phyloP scores from a whole-genome alignment of 2,888 invertebrate genomes.

The Isoperla grammatica region DNA sequence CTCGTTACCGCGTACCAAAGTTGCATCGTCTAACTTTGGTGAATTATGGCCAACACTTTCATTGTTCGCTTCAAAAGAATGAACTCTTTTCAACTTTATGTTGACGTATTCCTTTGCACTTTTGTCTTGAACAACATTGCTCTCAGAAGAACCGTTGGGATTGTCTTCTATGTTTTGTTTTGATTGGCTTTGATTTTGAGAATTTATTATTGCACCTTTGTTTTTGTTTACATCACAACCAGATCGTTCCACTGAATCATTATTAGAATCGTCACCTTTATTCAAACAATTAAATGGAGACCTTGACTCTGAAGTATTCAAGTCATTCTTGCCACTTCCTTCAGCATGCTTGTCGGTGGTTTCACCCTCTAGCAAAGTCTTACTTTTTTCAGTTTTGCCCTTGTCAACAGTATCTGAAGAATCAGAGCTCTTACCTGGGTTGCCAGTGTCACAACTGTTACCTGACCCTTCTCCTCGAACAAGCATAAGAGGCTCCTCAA shows the following conservation, averaged over 20 bases:
- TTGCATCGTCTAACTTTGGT: too few species aligned
- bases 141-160: neutral
- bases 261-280: too few species aligned
- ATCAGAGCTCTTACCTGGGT: slow-evolving; percentile 45
- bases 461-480: slow-evolving; percentile 69
- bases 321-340: slow-evolving; percentile 34
- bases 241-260: too few species aligned
- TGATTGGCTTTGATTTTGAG: too few species aligned
- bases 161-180: too few species aligned
- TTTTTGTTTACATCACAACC: too few species aligned
- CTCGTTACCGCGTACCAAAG: too few species aligned
- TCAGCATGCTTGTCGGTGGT: slow-evolving; percentile 35
- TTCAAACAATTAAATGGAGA: neutral
- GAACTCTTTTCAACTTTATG: slow-evolving; percentile 3
- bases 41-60: neutral
- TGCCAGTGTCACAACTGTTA: slow-evolving; percentile 66
- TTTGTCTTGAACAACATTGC: slow-evolving; percentile 7
- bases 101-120: slow-evolving; percentile 9
- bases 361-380: slow-evolving; percentile 32
- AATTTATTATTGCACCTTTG: too few species aligned
- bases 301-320: slow-evolving; percentile 33
- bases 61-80: neutral
- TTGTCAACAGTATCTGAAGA: slow-evolving; percentile 37
- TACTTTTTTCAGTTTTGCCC: slow-evolving; percentile 29
- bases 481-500: slow-evolving; percentile 65